phyloP scores from a whole-genome alignment of 2,888 invertebrate genomes.

The Brenthis daphne region DNA sequence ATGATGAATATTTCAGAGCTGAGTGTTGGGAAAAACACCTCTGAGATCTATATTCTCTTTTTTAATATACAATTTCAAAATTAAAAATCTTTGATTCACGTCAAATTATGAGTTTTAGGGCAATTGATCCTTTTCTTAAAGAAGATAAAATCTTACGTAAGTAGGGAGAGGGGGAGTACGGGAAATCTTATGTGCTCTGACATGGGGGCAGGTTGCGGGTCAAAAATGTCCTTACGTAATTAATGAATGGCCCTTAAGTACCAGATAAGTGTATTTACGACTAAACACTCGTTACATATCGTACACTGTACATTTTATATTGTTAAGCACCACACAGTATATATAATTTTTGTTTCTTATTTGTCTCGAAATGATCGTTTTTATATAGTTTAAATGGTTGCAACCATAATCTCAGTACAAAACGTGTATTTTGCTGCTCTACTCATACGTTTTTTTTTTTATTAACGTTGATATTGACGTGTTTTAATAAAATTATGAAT shows the following conservation, averaged over 20 bases:
- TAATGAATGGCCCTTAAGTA: conserved; percentile 43
- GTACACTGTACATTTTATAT: conserved; percentile 60
- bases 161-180: too few relatives aligned
- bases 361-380: not conserved
- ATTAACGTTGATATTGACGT: conserved; percentile 4
- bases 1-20: too few relatives aligned
- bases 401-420: conserved; percentile 53
- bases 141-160: too few relatives aligned
- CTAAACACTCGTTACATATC: conserved; percentile 77
- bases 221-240: too few relatives aligned
- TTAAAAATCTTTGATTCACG: too few relatives aligned
- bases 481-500: conserved; percentile 54
- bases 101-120: too few relatives aligned
- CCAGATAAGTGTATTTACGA: conserved; percentile 70
- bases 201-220: too few relatives aligned
- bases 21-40: too few relatives aligned
- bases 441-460: conserved; percentile 52
- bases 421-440: conserved; percentile 56
- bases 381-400: conserved; percentile 40
- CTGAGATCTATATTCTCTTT: too few relatives aligned
- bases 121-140: too few relatives aligned
- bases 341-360: conserved; percentile 14
- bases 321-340: conserved; percentile 18
- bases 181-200: too few relatives aligned
- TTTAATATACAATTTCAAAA: too few relatives aligned